Conservation (phyloP, 2,888 invertebrate genomes). For the Geophilus truncorum region DNA sequence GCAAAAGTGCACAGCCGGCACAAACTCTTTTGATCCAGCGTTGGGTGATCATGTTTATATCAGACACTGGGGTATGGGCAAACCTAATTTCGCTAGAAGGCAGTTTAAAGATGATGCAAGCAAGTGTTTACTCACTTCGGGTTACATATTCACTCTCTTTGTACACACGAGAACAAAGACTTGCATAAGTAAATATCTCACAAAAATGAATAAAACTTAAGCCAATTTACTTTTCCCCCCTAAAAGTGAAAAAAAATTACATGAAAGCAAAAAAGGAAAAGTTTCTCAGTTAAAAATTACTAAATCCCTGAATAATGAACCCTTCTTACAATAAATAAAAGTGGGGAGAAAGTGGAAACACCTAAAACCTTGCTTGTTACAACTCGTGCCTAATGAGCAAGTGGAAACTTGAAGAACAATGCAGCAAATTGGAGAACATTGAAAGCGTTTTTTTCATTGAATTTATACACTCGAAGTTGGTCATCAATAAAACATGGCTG, state of each 20-base stretch:
- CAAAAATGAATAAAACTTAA: not conserved
- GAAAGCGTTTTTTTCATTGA: not conserved
- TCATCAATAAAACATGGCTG: not conserved
- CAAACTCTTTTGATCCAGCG: not conserved
- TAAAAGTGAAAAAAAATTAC: not conserved
- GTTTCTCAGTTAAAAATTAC: not conserved
- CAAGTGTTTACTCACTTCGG: not conserved
- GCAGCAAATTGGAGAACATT: not conserved
- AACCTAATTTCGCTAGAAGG: not conserved
- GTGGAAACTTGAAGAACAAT: not conserved
- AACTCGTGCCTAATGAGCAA: not conserved
- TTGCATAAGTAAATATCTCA: not conserved
- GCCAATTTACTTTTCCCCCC: not conserved
- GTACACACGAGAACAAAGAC: not conserved
- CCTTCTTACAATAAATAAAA: not conserved
- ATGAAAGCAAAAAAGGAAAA: not conserved
- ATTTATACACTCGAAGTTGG: not conserved
- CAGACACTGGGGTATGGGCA: not conserved
- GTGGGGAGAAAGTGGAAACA: not conserved
- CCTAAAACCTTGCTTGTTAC: not conserved
- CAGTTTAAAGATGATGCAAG: not conserved
- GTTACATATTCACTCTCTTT: not conserved
- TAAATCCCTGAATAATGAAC: not conserved
- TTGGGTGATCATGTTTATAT: not conserved
- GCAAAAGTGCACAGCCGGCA: not conserved